Conservation (phyloP, 2,113 vertebrate genomes). For the Hoplias malabaricus region DNA sequence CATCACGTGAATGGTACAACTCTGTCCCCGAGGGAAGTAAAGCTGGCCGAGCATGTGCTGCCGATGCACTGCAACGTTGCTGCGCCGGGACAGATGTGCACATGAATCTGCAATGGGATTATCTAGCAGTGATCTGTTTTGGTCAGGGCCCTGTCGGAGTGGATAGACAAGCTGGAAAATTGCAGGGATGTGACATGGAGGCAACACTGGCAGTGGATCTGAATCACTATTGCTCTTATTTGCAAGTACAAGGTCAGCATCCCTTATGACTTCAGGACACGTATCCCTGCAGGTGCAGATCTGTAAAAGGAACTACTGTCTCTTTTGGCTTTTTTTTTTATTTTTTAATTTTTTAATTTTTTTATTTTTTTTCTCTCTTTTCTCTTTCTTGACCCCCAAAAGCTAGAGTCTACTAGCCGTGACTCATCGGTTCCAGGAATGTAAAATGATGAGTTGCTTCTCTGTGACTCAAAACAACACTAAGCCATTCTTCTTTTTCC, state of each 20-base stretch:
- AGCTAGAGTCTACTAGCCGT: background rate
- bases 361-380: background rate
- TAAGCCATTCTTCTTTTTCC: background rate
- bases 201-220: background rate
- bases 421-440: background rate
- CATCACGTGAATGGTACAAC: background rate
- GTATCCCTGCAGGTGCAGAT: background rate
- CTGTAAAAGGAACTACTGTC: background rate
- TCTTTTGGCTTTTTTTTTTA: background rate
- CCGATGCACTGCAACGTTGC: background rate
- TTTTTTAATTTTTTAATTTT: too few species aligned
- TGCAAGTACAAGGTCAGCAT: background rate
- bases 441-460: background rate
- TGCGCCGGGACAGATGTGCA: background rate
- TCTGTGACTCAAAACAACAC: background rate
- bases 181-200: background rate
- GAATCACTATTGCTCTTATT: background rate
- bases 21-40: background rate
- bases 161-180: background rate
- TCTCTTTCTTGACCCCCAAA: too few species aligned
- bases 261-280: background rate
- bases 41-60: background rate
- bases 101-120: slow-evolving; percentile 5
- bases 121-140: background rate
- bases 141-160: background rate